Percentiles rank a stretch among this genome's conserved stretches.
These are phyloP conservation scores for Coecobrya sp. DNA, from an alignment of 2,888 invertebrate genomes.

Conservation along the genomic window DNA sequence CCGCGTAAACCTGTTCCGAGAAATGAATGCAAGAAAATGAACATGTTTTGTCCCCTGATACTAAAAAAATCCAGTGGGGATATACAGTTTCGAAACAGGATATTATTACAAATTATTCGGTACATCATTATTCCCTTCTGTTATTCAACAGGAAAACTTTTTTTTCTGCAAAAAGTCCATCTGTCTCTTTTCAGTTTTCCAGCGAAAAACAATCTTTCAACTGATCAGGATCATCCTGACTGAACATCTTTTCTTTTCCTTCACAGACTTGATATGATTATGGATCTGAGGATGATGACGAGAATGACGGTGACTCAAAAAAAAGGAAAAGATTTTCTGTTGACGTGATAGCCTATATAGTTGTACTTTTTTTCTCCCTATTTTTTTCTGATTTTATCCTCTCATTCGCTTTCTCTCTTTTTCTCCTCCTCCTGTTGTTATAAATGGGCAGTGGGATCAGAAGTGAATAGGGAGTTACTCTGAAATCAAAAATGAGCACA, in stretches of 20 bases:
- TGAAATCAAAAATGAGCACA: constrained; percentile 33
- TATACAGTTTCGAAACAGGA: background rate
- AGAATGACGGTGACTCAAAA: background rate
- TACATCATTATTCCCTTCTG: background rate
- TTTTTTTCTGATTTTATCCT: constrained; percentile 52
- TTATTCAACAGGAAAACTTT: constrained; percentile 10
- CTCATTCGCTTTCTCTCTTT: constrained; percentile 24
- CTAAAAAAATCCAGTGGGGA: background rate
- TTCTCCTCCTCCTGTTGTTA: background rate
- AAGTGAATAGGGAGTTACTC: constrained; percentile 58
- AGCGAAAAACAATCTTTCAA: constrained; percentile 41
- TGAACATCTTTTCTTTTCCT: background rate
- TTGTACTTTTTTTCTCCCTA: constrained; percentile 31
- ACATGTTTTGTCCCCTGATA: background rate
- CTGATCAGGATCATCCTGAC: constrained; percentile 7
- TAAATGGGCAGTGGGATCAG: constrained; percentile 70
- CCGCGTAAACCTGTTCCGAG: too few relatives aligned
- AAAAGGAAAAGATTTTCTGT: background rate
- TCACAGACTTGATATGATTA: background rate
- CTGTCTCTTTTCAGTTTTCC: constrained; percentile 54
- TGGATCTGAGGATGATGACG: background rate
- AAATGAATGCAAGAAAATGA: too few relatives aligned
- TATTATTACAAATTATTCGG: constrained; percentile 18
- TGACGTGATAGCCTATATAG: background rate
- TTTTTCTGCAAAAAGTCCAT: constrained; percentile 46